These are phyloP conservation scores for Furcifer pardalis DNA, from an alignment of 2,797 vertebrate genomes.

Conservation along the genomic window DNA sequence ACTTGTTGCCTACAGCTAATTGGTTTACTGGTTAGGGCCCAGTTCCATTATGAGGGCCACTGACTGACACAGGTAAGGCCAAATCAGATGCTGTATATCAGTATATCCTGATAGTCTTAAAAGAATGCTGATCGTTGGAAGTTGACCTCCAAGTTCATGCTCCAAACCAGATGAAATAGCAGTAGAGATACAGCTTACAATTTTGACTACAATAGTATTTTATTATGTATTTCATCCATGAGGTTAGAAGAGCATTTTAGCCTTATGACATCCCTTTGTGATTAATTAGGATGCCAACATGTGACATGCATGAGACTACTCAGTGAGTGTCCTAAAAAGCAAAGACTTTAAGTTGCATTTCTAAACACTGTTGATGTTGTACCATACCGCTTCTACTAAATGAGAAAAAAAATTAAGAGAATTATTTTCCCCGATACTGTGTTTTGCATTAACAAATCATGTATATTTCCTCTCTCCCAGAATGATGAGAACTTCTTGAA, in stretches of 20 bases:
- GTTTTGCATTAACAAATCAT: background rate
- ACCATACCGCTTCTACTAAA: background rate
- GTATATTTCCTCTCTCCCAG: slow-evolving; percentile 76
- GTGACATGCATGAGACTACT: background rate
- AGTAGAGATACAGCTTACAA: no score
- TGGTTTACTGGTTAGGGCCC: background rate
- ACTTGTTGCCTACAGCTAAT: background rate
- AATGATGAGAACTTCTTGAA: slow-evolving; percentile 90
- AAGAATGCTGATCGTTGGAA: no score
- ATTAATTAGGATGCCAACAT: background rate
- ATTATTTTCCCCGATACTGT: background rate
- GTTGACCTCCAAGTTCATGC: background rate
- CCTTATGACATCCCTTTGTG: background rate
- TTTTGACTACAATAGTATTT: background rate
- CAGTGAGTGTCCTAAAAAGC: background rate
- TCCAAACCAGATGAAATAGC: background rate
- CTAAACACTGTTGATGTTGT: background rate
- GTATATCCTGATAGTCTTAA: background rate
- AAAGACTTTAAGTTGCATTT: background rate
- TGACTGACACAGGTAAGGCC: background rate
- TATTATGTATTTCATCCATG: background rate
- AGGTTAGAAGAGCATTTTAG: background rate
- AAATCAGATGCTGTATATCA: background rate
- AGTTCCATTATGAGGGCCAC: background rate
- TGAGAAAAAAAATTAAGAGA: background rate